Conservation (phyloP, 2,888 invertebrate genomes). For the Heterodera filipjevi region DNA sequence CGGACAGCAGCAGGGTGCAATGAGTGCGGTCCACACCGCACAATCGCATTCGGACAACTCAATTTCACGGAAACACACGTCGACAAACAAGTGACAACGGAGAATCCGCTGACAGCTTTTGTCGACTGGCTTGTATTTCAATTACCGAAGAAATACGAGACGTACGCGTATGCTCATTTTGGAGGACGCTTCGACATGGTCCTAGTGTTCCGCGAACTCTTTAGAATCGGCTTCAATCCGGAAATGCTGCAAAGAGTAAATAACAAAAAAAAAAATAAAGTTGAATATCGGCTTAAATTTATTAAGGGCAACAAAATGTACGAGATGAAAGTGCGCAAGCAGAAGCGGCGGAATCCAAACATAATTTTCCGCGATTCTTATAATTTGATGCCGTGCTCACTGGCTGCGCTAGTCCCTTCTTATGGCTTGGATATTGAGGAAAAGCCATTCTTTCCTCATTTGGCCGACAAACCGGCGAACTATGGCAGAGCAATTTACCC, state of each 20-base stretch:
- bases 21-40: neutral
- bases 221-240: constrained; percentile 1
- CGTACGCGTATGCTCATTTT: constrained; percentile 14
- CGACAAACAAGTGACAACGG: neutral
- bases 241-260: neutral
- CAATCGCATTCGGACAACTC: neutral
- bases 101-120: constrained; percentile 24
- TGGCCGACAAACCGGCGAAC: neutral
- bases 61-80: neutral
- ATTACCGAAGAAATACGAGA: neutral
- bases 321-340: constrained; percentile 23
- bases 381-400: constrained; percentile 16
- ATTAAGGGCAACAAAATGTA: constrained; percentile 20
- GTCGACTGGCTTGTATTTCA: constrained; percentile 23
- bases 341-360: neutral
- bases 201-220: constrained; percentile 19
- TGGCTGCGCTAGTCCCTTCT: constrained; percentile 1
- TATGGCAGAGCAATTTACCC: neutral
- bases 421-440: constrained; percentile 26
- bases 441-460: too few relatives aligned
- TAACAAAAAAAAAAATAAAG: neutral
- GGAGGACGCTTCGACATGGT: constrained; percentile 28
- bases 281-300: too few relatives aligned
- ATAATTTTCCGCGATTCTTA: constrained; percentile 8
- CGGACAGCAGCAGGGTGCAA: neutral